Evolutionary conservation across 2,888 invertebrate genomes (phyloP).

Genomic region (Hybos culiciformis): DNA sequence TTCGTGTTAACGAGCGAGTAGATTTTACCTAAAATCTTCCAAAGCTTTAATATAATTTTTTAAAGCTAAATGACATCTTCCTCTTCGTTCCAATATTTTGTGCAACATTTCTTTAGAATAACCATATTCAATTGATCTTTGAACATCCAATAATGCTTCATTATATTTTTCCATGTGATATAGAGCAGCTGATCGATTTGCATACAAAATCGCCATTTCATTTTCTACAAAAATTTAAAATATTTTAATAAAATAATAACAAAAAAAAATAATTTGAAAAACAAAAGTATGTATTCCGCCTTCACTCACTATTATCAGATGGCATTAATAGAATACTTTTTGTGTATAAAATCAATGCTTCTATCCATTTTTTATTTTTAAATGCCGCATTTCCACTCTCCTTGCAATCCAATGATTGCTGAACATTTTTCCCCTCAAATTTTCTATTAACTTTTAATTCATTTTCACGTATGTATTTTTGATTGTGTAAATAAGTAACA

Average conservation of each 20-base stretch:
- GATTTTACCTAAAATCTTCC: constrained; percentile 41
- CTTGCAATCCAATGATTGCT: constrained; percentile 49
- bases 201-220: constrained; percentile 54
- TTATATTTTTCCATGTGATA: constrained; percentile 57
- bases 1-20: not conserved
- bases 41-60: constrained; percentile 51
- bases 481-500: constrained; percentile 44
- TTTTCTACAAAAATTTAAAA: constrained; percentile 33
- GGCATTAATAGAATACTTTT: constrained; percentile 54
- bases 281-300: not conserved
- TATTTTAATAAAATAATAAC: constrained; percentile 3
- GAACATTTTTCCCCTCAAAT: constrained; percentile 40
- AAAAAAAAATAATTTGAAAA: constrained; percentile 9
- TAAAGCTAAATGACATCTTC: constrained; percentile 53
- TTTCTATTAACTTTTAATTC: constrained; percentile 39
- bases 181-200: constrained; percentile 69
- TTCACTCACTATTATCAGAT: constrained; percentile 46
- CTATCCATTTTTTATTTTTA: constrained; percentile 51
- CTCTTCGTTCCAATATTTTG: constrained; percentile 61
- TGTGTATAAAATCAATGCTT: constrained; percentile 56
- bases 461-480: constrained; percentile 37
- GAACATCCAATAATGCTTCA: constrained; percentile 55
- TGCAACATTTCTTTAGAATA: constrained; percentile 62
- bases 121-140: constrained; percentile 44
- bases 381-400: constrained; percentile 60